phyloP scores from a whole-genome alignment of 1,140 invertebrate species.

The Lucilia sericata region DNA sequence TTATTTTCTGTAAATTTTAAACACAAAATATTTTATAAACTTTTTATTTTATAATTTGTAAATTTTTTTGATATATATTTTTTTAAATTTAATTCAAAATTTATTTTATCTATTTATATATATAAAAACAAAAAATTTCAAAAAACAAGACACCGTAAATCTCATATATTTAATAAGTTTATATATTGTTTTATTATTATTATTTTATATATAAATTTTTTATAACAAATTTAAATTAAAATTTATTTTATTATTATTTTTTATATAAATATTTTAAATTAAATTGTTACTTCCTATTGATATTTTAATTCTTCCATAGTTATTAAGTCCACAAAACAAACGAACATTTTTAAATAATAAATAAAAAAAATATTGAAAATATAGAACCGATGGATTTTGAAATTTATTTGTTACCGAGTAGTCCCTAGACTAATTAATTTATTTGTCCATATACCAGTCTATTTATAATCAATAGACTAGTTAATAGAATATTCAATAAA shows the following conservation, averaged over 20 bases:
- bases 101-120: neutral
- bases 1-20: neutral
- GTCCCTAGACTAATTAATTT: too few relatives aligned
- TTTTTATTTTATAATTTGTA: constrained; percentile 26
- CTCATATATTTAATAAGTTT: constrained; percentile 34
- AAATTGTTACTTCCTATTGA: constrained; percentile 34
- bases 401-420: too few relatives aligned
- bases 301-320: constrained; percentile 40
- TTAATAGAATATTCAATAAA: too few relatives aligned
- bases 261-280: constrained; percentile 2
- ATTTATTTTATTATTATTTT: neutral
- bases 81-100: neutral
- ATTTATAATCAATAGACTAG: too few relatives aligned
- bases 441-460: too few relatives aligned
- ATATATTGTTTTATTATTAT: constrained; percentile 22
- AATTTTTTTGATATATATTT: neutral
- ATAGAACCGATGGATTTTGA: neutral
- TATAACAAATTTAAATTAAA: neutral
- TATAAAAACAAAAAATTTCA: neutral
- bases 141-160: constrained; percentile 1
- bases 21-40: neutral
- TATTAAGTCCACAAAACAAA: constrained; percentile 22
- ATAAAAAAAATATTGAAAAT: constrained; percentile 18
- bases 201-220: neutral
- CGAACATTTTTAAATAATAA: constrained; percentile 19